A percentile compares a stretch with the other conserved stretches of the same genome.
Conservation (phyloP, 2,797 vertebrate genomes). For the Choloepus didactylus region DNA sequence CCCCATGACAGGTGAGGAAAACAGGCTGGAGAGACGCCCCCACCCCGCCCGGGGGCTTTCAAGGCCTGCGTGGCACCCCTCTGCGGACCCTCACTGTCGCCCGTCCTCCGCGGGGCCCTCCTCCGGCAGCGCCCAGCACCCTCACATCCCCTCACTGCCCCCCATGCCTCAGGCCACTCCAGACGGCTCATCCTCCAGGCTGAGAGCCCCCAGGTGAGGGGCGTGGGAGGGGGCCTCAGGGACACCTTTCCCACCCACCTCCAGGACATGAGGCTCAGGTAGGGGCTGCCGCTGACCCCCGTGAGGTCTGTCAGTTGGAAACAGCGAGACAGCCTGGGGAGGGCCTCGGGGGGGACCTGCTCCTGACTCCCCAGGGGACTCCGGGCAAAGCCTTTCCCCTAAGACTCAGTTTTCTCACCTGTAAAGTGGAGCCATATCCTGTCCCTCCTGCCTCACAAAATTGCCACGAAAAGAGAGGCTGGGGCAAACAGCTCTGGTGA, state of each 20-base stretch:
- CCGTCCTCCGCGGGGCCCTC: fast-evolving
- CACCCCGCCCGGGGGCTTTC: fast-evolving
- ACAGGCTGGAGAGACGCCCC: not conserved
- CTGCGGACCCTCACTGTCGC: not conserved
- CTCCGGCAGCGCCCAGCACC: too few relatives aligned
- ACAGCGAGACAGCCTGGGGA: not conserved
- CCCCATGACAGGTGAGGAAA: not conserved
- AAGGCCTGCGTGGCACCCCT: fast-evolving
- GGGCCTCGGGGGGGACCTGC: not conserved
- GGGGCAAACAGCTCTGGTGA: not conserved
- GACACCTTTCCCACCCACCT: too few relatives aligned
- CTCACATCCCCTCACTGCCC: not conserved
- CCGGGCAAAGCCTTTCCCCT: too few relatives aligned
- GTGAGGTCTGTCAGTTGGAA: too few relatives aligned
- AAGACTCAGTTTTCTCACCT: not conserved
- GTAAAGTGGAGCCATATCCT: not conserved
- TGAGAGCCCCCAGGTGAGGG: too few relatives aligned
- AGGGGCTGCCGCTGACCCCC: too few relatives aligned
- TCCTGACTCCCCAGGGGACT: too few relatives aligned
- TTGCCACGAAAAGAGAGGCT: fast-evolving
- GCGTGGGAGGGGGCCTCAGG: too few relatives aligned
- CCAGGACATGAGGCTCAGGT: too few relatives aligned
- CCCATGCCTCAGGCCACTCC: too few relatives aligned
- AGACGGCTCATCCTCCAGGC: too few relatives aligned
- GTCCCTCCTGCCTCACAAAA: not conserved